phyloP scores from a whole-genome alignment of 2,113 vertebrate genomes.

The Prunella fulvescens region DNA sequence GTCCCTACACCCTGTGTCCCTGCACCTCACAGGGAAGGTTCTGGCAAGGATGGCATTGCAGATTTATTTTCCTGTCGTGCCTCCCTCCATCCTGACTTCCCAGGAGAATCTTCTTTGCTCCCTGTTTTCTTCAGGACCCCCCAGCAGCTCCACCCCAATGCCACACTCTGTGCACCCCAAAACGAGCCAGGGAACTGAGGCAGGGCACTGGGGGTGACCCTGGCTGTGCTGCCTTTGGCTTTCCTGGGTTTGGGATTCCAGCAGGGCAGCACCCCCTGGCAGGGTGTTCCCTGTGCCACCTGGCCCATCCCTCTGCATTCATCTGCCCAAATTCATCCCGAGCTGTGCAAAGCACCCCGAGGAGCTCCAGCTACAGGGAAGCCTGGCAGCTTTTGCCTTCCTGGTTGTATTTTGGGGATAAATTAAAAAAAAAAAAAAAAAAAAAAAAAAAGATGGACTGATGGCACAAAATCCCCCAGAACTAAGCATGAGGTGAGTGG shows the following conservation, averaged over 20 bases:
- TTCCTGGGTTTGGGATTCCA: not conserved
- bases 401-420: not conserved
- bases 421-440: too few relatives aligned
- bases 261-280: not conserved
- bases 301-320: not conserved
- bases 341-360: not conserved
- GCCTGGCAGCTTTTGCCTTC: too few relatives aligned
- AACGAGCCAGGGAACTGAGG: not conserved
- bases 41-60: not conserved
- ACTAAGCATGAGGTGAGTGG: not conserved
- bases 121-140: fast-evolving
- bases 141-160: not conserved
- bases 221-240: not conserved
- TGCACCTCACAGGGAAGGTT: not conserved
- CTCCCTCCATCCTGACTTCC: not conserved
- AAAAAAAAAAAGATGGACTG: too few relatives aligned
- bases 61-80: fast-evolving
- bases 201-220: not conserved
- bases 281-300: not conserved
- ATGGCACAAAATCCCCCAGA: not conserved
- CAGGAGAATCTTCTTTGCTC: not conserved
- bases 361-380: not conserved
- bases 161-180: too few relatives aligned
- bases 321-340: fast-evolving
- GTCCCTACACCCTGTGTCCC: too few relatives aligned